These are phyloP conservation scores for Ferrisia virgata DNA, from an alignment of 2,888 invertebrate species.

Conservation along the genomic window DNA sequence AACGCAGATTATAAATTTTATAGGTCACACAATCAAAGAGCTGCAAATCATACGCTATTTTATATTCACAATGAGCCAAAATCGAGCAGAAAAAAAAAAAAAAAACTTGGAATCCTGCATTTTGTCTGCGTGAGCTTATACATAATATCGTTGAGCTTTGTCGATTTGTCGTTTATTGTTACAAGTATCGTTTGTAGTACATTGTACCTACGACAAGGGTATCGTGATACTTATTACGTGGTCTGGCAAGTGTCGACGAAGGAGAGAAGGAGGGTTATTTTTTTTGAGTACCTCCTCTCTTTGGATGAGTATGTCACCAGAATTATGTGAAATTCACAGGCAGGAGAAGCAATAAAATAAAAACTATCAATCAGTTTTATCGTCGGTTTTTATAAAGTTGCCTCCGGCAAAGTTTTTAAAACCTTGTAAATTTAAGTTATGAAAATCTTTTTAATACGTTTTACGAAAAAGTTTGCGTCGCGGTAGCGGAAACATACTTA, in stretches of 20 bases:
- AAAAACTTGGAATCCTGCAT: background rate
- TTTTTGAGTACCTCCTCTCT: background rate
- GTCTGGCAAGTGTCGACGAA: too few relatives aligned
- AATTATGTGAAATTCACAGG: background rate
- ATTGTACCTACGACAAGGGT: too few relatives aligned
- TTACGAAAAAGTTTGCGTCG: background rate
- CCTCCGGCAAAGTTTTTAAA: background rate
- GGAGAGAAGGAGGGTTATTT: too few relatives aligned
- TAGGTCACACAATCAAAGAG: background rate
- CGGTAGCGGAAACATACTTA: background rate
- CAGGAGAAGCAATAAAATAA: background rate
- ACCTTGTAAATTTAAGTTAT: constrained; percentile 3
- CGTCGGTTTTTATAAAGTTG: background rate
- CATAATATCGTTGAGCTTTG: too few relatives aligned
- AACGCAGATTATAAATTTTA: background rate
- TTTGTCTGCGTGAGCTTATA: too few relatives aligned
- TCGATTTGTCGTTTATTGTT: too few relatives aligned
- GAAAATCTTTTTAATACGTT: constrained; percentile 27
- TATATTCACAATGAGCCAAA: background rate
- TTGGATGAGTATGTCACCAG: background rate
- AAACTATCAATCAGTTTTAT: constrained; percentile 17
- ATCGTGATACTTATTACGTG: too few relatives aligned
- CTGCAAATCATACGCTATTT: background rate
- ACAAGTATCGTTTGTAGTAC: too few relatives aligned
- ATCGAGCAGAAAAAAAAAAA: background rate